These are phyloP conservation scores for Tyria jacobaeae DNA, from an alignment of 2,888 invertebrate species.

Conservation along the genomic window DNA sequence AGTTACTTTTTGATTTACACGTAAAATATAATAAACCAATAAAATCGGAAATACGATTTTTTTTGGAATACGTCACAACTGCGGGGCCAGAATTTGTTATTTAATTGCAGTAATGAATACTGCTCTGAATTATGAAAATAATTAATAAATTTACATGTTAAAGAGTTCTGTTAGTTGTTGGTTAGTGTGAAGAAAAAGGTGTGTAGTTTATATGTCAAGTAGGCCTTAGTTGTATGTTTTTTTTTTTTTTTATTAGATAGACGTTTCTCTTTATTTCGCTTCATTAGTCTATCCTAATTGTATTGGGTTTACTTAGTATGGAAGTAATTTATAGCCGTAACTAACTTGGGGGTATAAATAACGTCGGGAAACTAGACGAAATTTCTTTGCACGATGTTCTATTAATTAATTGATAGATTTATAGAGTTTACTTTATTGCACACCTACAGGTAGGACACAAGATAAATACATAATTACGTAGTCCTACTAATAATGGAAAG, in stretches of 20 bases:
- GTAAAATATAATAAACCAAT: no score
- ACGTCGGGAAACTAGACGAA: no score
- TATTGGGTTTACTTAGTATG: conserved; percentile 3
- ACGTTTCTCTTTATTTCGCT: conserved; percentile 16
- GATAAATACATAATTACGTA: no score
- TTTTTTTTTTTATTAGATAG: conserved; percentile 12
- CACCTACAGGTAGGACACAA: no score
- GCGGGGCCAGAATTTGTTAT: no score
- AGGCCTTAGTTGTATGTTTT: background rate
- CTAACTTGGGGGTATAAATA: conserved; percentile 5
- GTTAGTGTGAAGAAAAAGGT: background rate
- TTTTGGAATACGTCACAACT: no score
- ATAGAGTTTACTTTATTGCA: no score
- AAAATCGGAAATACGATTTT: no score
- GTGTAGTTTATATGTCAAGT: background rate
- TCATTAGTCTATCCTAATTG: conserved; percentile 11
- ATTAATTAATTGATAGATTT: background rate
- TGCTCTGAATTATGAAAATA: background rate
- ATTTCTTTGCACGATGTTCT: background rate
- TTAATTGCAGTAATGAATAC: no score
- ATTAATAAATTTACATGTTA: background rate
- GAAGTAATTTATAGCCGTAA: conserved; percentile 26
- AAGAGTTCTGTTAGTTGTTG: background rate
- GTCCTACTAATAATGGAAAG: no score
- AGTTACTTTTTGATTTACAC: no score